Conservation (phyloP, 2,888 invertebrate genomes). For the Agrotis exclamationis region DNA sequence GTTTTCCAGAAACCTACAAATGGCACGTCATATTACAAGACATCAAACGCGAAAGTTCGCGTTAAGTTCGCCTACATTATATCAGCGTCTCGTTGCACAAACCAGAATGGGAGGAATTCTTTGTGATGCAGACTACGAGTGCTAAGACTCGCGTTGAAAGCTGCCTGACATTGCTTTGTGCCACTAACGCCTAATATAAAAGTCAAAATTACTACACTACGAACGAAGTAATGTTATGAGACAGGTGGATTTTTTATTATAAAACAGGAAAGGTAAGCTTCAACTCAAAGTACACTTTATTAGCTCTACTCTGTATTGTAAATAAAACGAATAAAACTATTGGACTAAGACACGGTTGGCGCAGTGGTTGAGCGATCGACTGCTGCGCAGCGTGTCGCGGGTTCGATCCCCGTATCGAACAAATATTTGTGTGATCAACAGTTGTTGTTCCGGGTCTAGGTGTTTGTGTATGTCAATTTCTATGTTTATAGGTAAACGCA, state of each 20-base stretch:
- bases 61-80: slow-evolving; percentile 29
- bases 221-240: slow-evolving; percentile 28
- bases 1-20: neutral
- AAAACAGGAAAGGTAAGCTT: neutral
- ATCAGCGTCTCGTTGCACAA: slow-evolving; percentile 27
- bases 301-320: neutral
- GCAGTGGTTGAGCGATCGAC: no score
- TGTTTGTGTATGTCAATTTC: no score
- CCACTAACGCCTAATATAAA: slow-evolving; percentile 53
- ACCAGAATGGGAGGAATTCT: slow-evolving; percentile 48
- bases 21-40: neutral
- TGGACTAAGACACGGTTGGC: no score
- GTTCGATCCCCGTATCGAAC: no score
- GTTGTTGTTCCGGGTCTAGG: no score
- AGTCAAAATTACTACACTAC: slow-evolving; percentile 53
- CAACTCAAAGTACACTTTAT: neutral
- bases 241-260: slow-evolving; percentile 18
- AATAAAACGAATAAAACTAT: neutral
- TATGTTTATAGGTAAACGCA: no score
- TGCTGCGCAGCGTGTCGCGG: no score
- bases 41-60: slow-evolving; percentile 31
- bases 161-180: slow-evolving; percentile 43
- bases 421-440: no score
- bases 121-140: slow-evolving; percentile 55
- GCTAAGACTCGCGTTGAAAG: slow-evolving; percentile 37